Conservation (phyloP, 2,797 vertebrate species). For the Betta splendens region DNA sequence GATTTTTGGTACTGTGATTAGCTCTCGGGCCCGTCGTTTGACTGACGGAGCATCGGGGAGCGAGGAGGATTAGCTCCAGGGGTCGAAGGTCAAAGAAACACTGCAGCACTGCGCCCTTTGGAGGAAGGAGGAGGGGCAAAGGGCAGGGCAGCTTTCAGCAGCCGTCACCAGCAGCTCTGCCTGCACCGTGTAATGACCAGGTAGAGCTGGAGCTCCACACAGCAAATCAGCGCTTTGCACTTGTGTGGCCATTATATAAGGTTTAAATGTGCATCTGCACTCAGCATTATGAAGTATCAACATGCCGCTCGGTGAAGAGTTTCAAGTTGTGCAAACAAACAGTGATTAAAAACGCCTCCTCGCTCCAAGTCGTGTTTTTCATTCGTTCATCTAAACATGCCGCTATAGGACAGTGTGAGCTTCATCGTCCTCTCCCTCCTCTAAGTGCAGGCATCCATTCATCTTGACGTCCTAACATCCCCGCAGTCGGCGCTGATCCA, state of each 20-base stretch:
- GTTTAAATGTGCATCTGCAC: neutral
- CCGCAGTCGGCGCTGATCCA: too few relatives aligned
- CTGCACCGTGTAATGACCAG: constrained; percentile 51
- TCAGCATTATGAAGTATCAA: fast-evolving
- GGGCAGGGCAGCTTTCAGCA: constrained; percentile 44
- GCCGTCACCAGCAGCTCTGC: constrained; percentile 52
- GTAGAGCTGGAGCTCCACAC: constrained; percentile 25
- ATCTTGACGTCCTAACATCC: too few relatives aligned
- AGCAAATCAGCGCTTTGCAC: too few relatives aligned
- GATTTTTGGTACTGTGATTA: neutral
- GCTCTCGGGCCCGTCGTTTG: constrained; percentile 5
- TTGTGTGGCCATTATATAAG: neutral
- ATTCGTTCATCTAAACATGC: too few relatives aligned
- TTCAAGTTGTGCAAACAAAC: too few relatives aligned
- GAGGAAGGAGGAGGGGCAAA: constrained; percentile 1
- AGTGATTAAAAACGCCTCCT: too few relatives aligned
- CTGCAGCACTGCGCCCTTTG: neutral
- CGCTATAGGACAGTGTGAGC: too few relatives aligned
- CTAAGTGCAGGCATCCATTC: too few relatives aligned
- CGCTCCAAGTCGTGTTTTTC: too few relatives aligned
- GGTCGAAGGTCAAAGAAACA: neutral
- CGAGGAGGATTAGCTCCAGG: constrained; percentile 1
- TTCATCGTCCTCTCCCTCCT: too few relatives aligned
- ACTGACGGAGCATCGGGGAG: constrained; percentile 9
- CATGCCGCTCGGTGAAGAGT: too few relatives aligned